phyloP scores from a whole-genome alignment of 1,140 invertebrate species.

The Diprion similis region DNA sequence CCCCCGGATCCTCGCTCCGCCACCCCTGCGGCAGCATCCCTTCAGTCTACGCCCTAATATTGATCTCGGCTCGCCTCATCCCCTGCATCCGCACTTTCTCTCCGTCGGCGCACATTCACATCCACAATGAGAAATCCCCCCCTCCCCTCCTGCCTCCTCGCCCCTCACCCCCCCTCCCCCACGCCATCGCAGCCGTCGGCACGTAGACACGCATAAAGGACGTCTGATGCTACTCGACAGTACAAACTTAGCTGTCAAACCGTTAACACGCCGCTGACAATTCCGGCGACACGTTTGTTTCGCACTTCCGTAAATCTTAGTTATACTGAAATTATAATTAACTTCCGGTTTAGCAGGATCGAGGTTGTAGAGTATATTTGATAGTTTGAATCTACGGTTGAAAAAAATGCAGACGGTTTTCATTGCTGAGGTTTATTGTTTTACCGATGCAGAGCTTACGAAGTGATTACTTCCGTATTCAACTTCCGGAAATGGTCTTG shows the following conservation, averaged over 20 bases:
- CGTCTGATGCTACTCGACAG: slow-evolving; percentile 8
- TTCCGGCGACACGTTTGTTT: not conserved
- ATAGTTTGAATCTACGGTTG: no score
- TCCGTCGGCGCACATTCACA: not conserved
- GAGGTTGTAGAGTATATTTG: no score
- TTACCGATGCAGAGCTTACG: not conserved
- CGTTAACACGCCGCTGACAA: slow-evolving; percentile 9
- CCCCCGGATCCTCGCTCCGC: not conserved
- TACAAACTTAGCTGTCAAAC: slow-evolving; percentile 16
- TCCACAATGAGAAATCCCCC: slow-evolving; percentile 8
- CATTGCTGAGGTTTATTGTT: no score
- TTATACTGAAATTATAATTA: no score
- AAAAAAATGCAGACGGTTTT: no score
- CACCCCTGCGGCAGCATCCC: not conserved
- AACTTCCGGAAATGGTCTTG: slow-evolving; percentile 11
- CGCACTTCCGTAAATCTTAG: no score
- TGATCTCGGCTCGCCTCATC: slow-evolving; percentile 20
- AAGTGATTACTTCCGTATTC: not conserved
- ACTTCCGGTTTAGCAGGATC: no score
- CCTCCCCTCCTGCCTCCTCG: not conserved
- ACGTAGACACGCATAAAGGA: not conserved
- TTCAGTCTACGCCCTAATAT: slow-evolving; percentile 25
- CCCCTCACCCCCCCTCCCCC: no score
- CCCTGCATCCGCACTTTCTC: not conserved
- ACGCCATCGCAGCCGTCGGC: no score